Evolutionary conservation across 2,888 invertebrate species (phyloP), one percentile per base, ranked within the genome.

Genomic region (Melitaea athalia): DNA sequence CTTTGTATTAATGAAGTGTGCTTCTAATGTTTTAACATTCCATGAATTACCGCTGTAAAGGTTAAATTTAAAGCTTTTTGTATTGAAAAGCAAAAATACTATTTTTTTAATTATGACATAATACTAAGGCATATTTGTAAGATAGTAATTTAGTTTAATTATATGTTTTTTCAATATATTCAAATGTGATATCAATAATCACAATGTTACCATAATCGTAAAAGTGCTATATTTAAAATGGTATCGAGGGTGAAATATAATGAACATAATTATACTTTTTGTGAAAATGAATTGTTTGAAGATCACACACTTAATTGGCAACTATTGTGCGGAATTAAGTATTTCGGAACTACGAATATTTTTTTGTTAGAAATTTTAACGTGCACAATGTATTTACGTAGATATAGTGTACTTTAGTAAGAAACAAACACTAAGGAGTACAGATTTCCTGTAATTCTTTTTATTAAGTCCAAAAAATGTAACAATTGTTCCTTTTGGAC

Each of bases 301-400:
- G 78, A 79, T 77, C 77, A 79, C 75, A 76, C 76, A 77, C 70
- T 42, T 49, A 49, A 49, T 63, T 63, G 55, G 55, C 45, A 55
- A 50, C 11, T 43, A 60, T 53, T 59, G 52, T 61, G 12, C 59
- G 24, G 61, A 5, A 42, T n/a, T 64, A 66, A 61, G 63, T 55
- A 33, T 64, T 15, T 59, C 50, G 63, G 45, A 63, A 47, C 62
- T 31, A 50, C 5, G 33, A 50, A 61, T 62, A 42, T 24, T 43
- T 67, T 70, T 64, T 63, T 61, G 65, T 45, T 60, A 17, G 42
- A 43, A 43, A 38, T 47, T 60, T 31, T 14, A 43, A 60, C 47
- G 17, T 45, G 47, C 60, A 47, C 47, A 45, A 55, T 38, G 15
- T 47, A 47, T 57, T 49, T 33, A 31, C 12, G 24, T 47, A 60